Percentiles rank a stretch among this genome's conserved stretches.
Conservation (phyloP, 2,113 vertebrate species). For the Catagonus wagneri region DNA sequence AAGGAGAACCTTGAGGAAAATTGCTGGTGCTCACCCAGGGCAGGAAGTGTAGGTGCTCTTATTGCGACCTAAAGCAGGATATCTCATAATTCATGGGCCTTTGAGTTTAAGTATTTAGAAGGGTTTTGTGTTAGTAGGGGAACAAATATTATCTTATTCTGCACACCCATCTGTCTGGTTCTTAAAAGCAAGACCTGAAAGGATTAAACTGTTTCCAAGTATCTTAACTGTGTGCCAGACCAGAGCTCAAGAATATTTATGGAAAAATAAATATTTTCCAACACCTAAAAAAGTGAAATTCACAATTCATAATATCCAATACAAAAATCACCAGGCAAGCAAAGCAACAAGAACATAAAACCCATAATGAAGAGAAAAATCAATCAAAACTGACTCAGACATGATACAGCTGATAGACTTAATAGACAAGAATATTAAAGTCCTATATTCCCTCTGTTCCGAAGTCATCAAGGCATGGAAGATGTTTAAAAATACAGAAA, state of each 20-base stretch:
- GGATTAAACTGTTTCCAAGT: neutral
- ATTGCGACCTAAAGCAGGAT: neutral
- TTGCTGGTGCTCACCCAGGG: neutral
- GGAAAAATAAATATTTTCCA: neutral
- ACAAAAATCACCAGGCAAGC: neutral
- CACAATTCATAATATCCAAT: neutral
- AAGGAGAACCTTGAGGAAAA: accelerated
- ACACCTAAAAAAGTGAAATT: neutral
- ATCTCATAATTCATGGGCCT: neutral
- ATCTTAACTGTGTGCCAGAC: neutral
- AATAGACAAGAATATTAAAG: neutral
- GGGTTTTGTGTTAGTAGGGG: neutral
- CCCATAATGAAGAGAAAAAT: neutral
- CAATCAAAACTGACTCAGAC: neutral
- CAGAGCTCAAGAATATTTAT: neutral
- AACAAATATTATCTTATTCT: neutral
- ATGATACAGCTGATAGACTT: neutral
- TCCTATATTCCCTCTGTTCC: neutral
- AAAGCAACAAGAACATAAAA: neutral
- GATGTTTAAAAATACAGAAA: neutral
- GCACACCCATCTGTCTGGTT: neutral
- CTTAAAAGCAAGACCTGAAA: neutral
- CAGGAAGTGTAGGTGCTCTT: neutral
- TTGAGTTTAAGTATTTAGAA: neutral
- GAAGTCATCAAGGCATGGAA: neutral